Evolutionary conservation across 2,113 vertebrate species (phyloP).

Genomic region (Dunckerocampus dactyliophorus): DNA sequence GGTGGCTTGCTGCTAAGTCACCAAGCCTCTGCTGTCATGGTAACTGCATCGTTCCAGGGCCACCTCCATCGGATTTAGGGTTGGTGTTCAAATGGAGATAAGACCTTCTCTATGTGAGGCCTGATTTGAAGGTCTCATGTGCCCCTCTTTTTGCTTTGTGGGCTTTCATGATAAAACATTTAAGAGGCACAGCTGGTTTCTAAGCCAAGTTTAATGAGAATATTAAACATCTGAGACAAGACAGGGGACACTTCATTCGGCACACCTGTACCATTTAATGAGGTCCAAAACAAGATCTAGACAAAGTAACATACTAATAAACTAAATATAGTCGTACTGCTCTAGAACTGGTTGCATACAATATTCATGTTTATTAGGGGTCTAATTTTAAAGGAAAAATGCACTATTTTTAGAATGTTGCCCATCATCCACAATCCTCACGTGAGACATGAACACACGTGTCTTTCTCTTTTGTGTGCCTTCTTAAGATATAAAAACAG

Average conservation of each 20-base stretch:
- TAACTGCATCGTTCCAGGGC: slow-evolving; percentile 29
- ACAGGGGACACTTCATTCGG: not conserved
- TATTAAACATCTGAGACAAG: not conserved
- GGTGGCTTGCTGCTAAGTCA: too few species aligned
- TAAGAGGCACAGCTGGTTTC: slow-evolving; percentile 8
- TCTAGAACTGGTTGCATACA: too few species aligned
- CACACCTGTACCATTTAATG: not conserved
- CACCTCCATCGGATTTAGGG: slow-evolving; percentile 35
- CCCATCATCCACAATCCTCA: too few species aligned
- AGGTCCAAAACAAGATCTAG: not conserved
- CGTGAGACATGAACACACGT: too few species aligned
- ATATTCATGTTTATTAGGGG: too few species aligned
- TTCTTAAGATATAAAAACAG: too few species aligned
- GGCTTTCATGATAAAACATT: slow-evolving; percentile 20
- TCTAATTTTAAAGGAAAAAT: too few species aligned
- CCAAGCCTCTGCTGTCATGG: slow-evolving; percentile 24
- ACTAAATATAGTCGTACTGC: too few species aligned
- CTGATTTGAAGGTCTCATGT: not conserved
- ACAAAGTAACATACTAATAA: too few species aligned
- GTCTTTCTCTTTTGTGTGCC: too few species aligned
- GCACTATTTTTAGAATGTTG: too few species aligned
- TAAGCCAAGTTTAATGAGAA: slow-evolving; percentile 7
- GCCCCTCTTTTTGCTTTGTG: slow-evolving; percentile 6
- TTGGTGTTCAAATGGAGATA: slow-evolving; percentile 40
- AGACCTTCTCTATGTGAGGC: slow-evolving; percentile 25